Percentiles rank a stretch among this genome's conserved stretches.
Evolutionary conservation across 1,140 invertebrate species (phyloP).

Genomic region (Bombus haemorrhoidalis): DNA sequence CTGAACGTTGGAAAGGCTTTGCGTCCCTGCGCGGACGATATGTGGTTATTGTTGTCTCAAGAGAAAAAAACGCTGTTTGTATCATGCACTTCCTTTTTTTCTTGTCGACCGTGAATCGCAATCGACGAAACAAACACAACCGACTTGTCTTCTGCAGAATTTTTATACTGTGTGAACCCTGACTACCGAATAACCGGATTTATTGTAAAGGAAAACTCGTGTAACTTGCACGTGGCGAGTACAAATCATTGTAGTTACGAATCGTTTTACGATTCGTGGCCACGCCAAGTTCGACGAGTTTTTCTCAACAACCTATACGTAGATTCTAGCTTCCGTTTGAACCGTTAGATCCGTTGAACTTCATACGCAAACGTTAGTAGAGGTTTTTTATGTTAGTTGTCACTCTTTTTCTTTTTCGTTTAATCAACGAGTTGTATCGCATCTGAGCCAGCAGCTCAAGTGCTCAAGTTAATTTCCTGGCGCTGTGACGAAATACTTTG

Average conservation of each 20-base stretch:
- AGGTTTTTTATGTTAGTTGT: background rate
- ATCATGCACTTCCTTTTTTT: constrained; percentile 24
- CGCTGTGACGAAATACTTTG: constrained; percentile 80
- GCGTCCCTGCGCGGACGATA: constrained; percentile 41
- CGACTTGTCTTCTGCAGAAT: constrained; percentile 28
- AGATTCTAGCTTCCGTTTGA: constrained; percentile 59
- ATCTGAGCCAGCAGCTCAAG: constrained; percentile 58
- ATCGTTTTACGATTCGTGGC: background rate
- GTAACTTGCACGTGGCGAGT: background rate
- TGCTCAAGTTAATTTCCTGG: constrained; percentile 76
- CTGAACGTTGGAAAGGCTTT: constrained; percentile 36
- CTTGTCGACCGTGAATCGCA: constrained; percentile 30
- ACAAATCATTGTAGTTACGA: background rate
- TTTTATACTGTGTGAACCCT: constrained; percentile 11
- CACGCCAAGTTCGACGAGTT: background rate
- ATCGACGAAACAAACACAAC: constrained; percentile 4
- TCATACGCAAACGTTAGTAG: background rate
- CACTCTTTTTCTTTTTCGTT: background rate
- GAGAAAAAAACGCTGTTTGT: constrained; percentile 13
- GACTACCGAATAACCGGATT: constrained; percentile 19
- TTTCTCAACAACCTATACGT: background rate
- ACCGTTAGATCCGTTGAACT: constrained; percentile 15
- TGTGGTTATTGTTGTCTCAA: constrained; percentile 33
- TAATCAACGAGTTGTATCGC: constrained; percentile 15
- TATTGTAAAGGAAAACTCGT: constrained; percentile 26